Evolutionary conservation across 2,113 vertebrate species (phyloP).

Genomic region (Neopipo cinnamomea): DNA sequence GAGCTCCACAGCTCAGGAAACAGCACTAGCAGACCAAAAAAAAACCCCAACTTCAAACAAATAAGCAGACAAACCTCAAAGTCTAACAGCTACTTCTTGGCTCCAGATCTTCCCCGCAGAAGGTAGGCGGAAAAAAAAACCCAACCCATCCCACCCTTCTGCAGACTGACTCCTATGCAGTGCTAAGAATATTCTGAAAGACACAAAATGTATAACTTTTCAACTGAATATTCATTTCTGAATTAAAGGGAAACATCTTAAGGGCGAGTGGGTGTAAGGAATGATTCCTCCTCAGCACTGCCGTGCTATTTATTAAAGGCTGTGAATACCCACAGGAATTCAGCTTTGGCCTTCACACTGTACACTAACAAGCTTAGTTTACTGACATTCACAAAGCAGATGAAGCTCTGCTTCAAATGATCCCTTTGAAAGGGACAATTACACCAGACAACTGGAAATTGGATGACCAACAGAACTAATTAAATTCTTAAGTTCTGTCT

Average conservation of each 20-base stretch:
- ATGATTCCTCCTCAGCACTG: background rate
- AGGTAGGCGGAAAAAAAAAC: background rate
- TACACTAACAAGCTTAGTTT: slow-evolving; percentile 40
- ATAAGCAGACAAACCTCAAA: background rate
- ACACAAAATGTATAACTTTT: slow-evolving; percentile 32
- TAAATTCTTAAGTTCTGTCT: slow-evolving; percentile 15
- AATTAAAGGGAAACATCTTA: slow-evolving; percentile 54
- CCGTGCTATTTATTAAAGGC: background rate
- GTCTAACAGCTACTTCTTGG: slow-evolving; percentile 12
- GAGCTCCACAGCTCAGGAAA: background rate
- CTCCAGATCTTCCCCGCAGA: background rate
- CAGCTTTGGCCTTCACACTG: slow-evolving; percentile 16
- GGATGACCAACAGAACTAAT: slow-evolving; percentile 35
- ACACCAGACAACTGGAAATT: slow-evolving; percentile 18
- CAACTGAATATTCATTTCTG: slow-evolving; percentile 52
- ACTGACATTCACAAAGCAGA: slow-evolving; percentile 16
- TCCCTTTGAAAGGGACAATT: slow-evolving; percentile 34
- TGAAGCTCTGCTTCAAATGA: slow-evolving; percentile 30
- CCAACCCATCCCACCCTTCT: background rate
- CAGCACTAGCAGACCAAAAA: background rate
- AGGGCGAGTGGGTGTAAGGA: slow-evolving; percentile 33
- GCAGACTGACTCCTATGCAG: slow-evolving; percentile 23
- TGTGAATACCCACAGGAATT: slow-evolving; percentile 30
- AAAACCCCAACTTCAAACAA: background rate
- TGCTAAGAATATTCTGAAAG: slow-evolving; percentile 46